Base-by-base conservation (phyloP, 2,888 invertebrate genomes). In the Hipparchia sbordonii region DNA sequence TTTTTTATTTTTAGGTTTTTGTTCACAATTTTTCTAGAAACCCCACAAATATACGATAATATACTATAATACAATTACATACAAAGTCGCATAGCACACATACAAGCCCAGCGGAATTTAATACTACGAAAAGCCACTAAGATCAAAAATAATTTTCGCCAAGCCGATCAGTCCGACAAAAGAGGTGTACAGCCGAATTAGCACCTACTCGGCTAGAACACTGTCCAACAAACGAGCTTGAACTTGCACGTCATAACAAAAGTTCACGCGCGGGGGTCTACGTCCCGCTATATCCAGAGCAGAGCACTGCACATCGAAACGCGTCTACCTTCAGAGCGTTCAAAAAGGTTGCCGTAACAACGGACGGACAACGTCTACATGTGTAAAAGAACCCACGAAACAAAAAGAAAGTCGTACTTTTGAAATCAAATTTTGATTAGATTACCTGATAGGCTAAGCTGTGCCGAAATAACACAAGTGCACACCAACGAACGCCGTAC, bases 401-500 rank as follows among this genome's bases (percentile, higher is more conserved):
- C 39, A 39, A 39, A 1, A 39, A 39, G 39, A 39, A 39, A 39
- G 6, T 56, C 8, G 23, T 13, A 57, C 7, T 57, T 6, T 57
- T 23, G 7, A 57, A 57, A 23, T 57, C 13, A 57, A 23, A 57
- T 57, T 57, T 23, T 23, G 57, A 13, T 63, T 66, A n/a, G 39
- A 8, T 66, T 54, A 66, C 54, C 66, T 66, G n/a, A 54, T 9
- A 57, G 66, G 39, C 45, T 52, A 68, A 66, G 45, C 13, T 13
- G 59, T 5, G 65, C 45, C 72, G 48, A 76, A 73, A 56, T 68
- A 70, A 62, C 72, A 75, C 73, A 62, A 51, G 8, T 10, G 48
- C 72, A 69, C 69, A 39, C 59, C 39, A 62, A 60, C 75, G 68
- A 59, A 12, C 72, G 63, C 54, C 52, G 70, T 48, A 52, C 73